These are phyloP conservation scores for Rynchops niger DNA, from an alignment of 2,113 vertebrate genomes.

Conservation along the genomic window DNA sequence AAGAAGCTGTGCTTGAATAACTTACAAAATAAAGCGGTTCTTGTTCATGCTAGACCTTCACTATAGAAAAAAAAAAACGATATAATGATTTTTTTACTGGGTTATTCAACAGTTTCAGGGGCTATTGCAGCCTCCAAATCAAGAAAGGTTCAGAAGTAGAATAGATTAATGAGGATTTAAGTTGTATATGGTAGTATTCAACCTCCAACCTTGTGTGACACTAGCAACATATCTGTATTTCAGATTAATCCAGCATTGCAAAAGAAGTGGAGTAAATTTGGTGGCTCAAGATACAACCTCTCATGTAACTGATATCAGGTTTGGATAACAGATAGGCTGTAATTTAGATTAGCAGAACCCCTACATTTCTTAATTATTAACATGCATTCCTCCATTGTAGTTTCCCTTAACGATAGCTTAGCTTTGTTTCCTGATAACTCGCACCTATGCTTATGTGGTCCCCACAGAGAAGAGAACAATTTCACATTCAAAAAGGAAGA, in stretches of 20 bases:
- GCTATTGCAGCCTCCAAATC: not conserved
- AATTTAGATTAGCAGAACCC: not conserved
- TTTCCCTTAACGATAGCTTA: not conserved
- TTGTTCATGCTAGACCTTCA: not conserved
- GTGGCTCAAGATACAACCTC: not conserved
- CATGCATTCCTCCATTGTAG: not conserved
- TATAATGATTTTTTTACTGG: not conserved
- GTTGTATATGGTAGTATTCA: not conserved
- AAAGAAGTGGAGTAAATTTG: not conserved
- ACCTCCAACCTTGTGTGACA: not conserved
- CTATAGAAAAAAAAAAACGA: not conserved
- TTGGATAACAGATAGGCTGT: not conserved
- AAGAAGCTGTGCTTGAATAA: not conserved
- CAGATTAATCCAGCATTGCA: not conserved
- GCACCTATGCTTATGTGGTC: not conserved
- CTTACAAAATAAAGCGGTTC: not conserved
- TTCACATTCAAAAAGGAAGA: not conserved
- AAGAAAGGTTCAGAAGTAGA: not conserved
- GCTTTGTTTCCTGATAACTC: not conserved
- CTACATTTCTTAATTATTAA: not conserved
- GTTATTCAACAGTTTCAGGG: not conserved
- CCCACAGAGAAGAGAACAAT: not conserved
- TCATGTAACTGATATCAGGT: not conserved
- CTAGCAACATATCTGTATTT: not conserved
- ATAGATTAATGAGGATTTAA: not conserved